These are phyloP conservation scores for Strigamia crassipes DNA, from an alignment of 2,888 invertebrate genomes.

Conservation along the genomic window DNA sequence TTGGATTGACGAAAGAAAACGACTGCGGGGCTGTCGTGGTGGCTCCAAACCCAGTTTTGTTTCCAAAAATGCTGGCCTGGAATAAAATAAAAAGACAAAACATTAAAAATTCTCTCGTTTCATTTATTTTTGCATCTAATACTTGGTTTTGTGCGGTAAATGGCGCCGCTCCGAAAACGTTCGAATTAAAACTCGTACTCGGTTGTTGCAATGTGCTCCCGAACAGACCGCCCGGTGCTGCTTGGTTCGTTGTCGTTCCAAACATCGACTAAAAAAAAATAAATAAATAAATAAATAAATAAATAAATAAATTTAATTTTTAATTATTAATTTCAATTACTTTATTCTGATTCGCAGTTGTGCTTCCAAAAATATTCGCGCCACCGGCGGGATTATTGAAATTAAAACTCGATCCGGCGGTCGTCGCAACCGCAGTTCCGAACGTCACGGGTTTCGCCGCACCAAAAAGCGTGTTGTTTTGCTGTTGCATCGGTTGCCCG, in stretches of 20 bases:
- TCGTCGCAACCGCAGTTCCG: constrained; percentile 50
- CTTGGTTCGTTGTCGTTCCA: constrained; percentile 45
- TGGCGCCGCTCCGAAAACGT: neutral
- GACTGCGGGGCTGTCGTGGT: constrained; percentile 52
- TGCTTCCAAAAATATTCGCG: neutral
- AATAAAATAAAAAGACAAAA: neutral
- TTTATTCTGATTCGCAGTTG: neutral
- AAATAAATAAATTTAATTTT: no score
- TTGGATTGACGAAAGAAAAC: constrained; percentile 53
- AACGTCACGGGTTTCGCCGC: constrained; percentile 53
- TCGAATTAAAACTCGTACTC: constrained; percentile 14
- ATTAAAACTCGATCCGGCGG: constrained; percentile 45
- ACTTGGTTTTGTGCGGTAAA: neutral
- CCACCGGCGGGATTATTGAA: neutral
- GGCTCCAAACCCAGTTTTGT: constrained; percentile 52
- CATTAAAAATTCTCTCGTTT: neutral
- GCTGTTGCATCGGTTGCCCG: constrained; percentile 40
- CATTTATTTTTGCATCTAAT: neutral
- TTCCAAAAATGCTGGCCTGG: constrained; percentile 48
- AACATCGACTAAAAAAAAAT: constrained; percentile 3
- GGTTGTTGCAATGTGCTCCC: constrained; percentile 54
- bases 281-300: neutral
- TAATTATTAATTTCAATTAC: neutral
- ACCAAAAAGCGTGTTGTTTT: neutral
- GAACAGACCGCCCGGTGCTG: constrained; percentile 58